Conservation (phyloP, 2,113 vertebrate species). For the Prinia subflava region DNA sequence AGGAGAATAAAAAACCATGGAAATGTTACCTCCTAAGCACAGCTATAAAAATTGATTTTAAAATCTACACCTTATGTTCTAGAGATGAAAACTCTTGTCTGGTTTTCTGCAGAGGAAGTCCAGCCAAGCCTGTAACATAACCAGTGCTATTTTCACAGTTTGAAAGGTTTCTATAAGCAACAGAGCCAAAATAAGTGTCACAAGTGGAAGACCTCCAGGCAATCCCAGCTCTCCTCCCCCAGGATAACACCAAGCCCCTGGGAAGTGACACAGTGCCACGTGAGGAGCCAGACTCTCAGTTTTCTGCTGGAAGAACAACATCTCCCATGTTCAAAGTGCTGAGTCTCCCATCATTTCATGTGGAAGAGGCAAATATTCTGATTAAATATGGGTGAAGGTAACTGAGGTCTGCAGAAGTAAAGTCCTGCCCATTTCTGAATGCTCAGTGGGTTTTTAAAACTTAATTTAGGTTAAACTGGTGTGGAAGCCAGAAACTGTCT, state of each 20-base stretch:
- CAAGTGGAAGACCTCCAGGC: not conserved
- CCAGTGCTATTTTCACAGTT: not conserved
- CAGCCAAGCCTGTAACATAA: not conserved
- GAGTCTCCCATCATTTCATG: fast-evolving
- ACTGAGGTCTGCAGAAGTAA: not conserved
- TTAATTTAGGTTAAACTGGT: not conserved
- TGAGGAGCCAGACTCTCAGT: not conserved
- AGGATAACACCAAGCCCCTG: not conserved
- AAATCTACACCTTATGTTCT: not conserved
- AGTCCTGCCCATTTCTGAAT: not conserved
- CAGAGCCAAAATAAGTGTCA: not conserved
- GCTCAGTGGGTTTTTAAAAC: fast-evolving
- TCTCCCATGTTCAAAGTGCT: fast-evolving
- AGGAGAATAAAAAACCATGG: not conserved
- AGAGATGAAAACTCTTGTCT: not conserved
- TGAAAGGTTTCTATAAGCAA: not conserved
- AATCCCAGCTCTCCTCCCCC: not conserved
- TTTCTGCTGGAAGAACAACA: not conserved
- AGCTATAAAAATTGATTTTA: not conserved
- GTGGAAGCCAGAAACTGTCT: not conserved
- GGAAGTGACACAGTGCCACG: not conserved
- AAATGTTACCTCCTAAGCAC: not conserved
- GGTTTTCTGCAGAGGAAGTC: not conserved
- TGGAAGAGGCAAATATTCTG: not conserved
- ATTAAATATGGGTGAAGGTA: not conserved